Evolutionary conservation across 1,140 invertebrate species (phyloP).

Genomic region (Polypedilum pembai): DNA sequence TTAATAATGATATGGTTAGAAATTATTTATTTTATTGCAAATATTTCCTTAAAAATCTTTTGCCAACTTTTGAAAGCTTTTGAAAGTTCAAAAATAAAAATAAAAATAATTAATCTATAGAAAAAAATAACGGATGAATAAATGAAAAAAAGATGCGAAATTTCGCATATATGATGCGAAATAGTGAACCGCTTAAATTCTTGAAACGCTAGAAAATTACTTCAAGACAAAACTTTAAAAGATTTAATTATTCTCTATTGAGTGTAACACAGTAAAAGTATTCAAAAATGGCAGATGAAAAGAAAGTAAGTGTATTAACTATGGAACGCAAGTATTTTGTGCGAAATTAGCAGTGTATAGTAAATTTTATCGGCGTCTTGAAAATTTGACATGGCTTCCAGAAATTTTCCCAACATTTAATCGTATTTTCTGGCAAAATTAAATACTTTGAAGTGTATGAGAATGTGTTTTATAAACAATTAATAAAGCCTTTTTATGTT

Average conservation of each 20-base stretch:
- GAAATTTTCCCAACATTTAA: constrained; percentile 28
- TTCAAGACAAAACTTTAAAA: neutral
- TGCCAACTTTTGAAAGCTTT: no score
- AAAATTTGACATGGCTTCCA: constrained; percentile 14
- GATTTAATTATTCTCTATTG: neutral
- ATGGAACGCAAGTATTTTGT: neutral
- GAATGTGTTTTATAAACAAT: no score
- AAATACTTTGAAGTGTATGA: no score
- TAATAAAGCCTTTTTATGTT: no score
- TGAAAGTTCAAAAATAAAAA: no score
- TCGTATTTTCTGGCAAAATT: neutral
- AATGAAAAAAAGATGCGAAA: neutral
- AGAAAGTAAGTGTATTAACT: constrained; percentile 45
- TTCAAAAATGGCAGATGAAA: constrained; percentile 52
- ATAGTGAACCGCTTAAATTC: neutral
- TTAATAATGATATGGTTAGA: no score
- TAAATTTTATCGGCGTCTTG: constrained; percentile 32
- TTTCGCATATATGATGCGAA: neutral
- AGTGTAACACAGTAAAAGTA: neutral
- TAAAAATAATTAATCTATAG: no score
- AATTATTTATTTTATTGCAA: no score
- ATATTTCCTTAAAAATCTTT: no score
- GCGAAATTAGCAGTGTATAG: constrained; percentile 28
- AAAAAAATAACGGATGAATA: no score
- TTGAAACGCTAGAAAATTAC: neutral